A percentile compares a stretch with the other conserved stretches of the same genome.
Evolutionary conservation across 2,888 invertebrate species (phyloP).

Genomic region (Sicus ferrugineus): DNA sequence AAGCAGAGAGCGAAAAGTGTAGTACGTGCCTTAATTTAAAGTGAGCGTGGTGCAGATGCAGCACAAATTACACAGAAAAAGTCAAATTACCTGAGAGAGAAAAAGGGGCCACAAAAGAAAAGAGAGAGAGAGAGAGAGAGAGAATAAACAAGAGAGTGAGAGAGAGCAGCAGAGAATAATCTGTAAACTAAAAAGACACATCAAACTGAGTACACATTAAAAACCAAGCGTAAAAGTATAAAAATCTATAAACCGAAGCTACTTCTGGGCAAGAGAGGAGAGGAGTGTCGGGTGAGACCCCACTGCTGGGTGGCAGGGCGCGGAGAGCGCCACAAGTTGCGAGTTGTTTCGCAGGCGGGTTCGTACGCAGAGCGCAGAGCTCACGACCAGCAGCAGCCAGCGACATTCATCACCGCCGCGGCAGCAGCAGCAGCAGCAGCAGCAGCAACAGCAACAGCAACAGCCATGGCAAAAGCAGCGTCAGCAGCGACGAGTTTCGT

Average conservation of each 20-base stretch:
- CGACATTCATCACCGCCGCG: constrained; percentile 8
- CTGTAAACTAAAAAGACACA: not conserved
- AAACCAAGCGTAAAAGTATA: constrained; percentile 17
- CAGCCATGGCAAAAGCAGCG: constrained; percentile 31
- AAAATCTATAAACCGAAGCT: constrained; percentile 15
- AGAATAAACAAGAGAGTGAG: not conserved
- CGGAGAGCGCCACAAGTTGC: not conserved
- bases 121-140: constrained; percentile 15
- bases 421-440: constrained; percentile 23
- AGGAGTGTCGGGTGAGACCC: not conserved
- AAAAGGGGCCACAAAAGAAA: not conserved
- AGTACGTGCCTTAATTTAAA: constrained; percentile 32
- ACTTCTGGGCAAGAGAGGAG: not conserved
- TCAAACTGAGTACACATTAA: constrained; percentile 6
- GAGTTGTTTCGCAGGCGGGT: too few relatives aligned
- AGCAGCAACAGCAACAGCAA: constrained; percentile 41
- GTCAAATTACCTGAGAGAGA: too few relatives aligned
- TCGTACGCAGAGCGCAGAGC: constrained; percentile 14
- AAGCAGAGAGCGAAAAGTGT: constrained; percentile 14
- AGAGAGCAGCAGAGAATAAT: constrained; percentile 3
- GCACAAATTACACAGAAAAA: too few relatives aligned
- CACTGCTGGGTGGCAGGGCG: not conserved
- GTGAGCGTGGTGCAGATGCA: constrained; percentile 22
- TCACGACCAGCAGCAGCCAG: constrained; percentile 29
- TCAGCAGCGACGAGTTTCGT: constrained; percentile 51